Base-by-base conservation (phyloP, 2,113 vertebrate genomes). In the Panthera leo region DNA sequence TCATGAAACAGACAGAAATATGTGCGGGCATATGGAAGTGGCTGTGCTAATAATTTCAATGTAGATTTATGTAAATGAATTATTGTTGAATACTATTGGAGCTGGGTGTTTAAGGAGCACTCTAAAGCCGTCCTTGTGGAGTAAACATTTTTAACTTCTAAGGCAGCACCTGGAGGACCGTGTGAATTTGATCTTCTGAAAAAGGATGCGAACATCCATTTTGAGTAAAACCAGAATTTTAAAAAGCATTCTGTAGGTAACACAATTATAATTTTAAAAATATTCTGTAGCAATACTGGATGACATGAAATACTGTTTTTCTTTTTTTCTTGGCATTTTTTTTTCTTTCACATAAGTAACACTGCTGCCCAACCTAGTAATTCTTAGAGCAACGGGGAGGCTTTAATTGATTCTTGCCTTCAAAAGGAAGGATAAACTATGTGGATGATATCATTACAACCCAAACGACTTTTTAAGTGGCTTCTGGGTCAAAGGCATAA, bases 1-100 rank as follows among this genome's bases (percentile, higher is more conserved):
- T 87, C 7, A 92, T 68, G 23, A 85, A 95, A 68, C 27, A 80
- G n/a, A 86, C 10, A 86, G 51, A 91, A 92, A 96, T 73, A 79
- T 31, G 4, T 53, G 15, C 39, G 93, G 70, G 55, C 63, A 55
- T 7, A 45, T 53, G 70, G 27, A 97, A 61, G 45, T 5, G 53
- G 5, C 8, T 42, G 7, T 85, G 51, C 45, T 71, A 84, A 80
- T 42, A 86, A 9, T 14, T 80, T 67, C 48, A 31, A 21, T 70
- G 21, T 73, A 88, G 10, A 31, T 51, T 68, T 76, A 51, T 7
- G 11, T 55, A 70, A 91, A 45, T 8, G 61, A 12, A 21, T 79
- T 70, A 55, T 18, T 61, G 19, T 45, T 79, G 5, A 89, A 58
- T 83, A 71, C 14, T 7, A 58, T 80, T 82, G 31, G 23, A 94